phyloP scores from a whole-genome alignment of 2,113 vertebrate genomes.

The Lasiurus cinereus region DNA sequence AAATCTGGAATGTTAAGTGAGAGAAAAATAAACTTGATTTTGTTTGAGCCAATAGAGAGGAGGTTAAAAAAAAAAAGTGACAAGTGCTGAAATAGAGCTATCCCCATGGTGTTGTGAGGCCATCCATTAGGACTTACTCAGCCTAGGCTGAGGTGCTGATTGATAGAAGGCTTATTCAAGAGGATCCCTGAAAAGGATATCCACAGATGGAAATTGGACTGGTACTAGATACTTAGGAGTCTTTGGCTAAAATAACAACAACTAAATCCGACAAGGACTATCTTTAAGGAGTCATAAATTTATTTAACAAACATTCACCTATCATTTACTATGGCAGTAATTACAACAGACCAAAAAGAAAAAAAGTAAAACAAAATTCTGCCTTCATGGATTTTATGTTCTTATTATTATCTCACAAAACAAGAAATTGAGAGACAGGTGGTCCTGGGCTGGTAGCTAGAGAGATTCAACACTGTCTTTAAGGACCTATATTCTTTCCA shows the following conservation, averaged over 20 bases:
- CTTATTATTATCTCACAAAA: neutral
- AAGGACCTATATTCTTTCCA: neutral
- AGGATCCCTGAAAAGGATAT: neutral
- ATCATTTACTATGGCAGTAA: neutral
- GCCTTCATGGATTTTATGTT: neutral
- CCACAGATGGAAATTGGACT: neutral
- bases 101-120: neutral
- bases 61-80: neutral
- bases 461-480: neutral
- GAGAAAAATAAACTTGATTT: neutral
- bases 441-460: neutral
- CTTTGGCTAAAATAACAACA: neutral
- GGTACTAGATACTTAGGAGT: neutral
- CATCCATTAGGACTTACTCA: neutral
- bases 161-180: neutral
- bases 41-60: neutral
- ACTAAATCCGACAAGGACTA: neutral
- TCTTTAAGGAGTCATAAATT: neutral
- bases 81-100: neutral
- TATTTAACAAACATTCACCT: neutral
- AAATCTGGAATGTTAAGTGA: neutral
- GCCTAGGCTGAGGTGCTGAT: neutral
- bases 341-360: neutral
- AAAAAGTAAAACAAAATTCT: slow-evolving; percentile 1
- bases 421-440: neutral